Conservation (phyloP, 2,888 invertebrate genomes). For the Temnothorax unifasciatus region DNA sequence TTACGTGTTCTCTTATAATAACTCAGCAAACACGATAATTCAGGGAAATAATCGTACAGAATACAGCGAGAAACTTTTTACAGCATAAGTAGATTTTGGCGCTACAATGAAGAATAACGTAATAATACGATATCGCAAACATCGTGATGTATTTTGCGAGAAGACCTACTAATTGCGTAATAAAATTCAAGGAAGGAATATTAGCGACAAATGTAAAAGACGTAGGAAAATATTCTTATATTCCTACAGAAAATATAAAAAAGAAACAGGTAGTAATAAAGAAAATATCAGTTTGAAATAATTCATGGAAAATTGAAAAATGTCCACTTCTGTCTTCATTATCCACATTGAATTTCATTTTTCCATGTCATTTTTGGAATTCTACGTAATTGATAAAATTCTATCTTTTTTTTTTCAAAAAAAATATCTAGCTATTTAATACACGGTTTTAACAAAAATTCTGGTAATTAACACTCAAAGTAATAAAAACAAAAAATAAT, state of each 20-base stretch:
- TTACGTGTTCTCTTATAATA: background rate
- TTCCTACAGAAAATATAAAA: background rate
- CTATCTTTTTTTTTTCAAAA: background rate
- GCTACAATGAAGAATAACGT: slow-evolving; percentile 23
- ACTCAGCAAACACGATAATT: background rate
- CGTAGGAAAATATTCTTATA: background rate
- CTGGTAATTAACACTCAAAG: background rate
- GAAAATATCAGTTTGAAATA: background rate
- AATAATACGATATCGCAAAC: slow-evolving; percentile 23
- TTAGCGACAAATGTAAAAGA: background rate
- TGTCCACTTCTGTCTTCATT: background rate
- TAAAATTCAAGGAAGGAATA: slow-evolving; percentile 9
- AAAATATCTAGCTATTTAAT: background rate
- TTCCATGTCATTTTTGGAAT: background rate
- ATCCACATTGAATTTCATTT: background rate
- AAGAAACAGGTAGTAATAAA: background rate
- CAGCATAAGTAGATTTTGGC: slow-evolving; percentile 45
- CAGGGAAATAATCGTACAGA: background rate
- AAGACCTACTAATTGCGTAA: background rate
- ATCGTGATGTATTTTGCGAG: background rate
- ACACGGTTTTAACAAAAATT: background rate
- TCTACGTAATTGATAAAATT: background rate
- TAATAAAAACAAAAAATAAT: background rate
- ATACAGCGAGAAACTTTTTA: slow-evolving; percentile 54
- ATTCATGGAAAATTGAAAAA: background rate